Conservation (phyloP, 1,140 invertebrate genomes). For the Papilio polytes region DNA sequence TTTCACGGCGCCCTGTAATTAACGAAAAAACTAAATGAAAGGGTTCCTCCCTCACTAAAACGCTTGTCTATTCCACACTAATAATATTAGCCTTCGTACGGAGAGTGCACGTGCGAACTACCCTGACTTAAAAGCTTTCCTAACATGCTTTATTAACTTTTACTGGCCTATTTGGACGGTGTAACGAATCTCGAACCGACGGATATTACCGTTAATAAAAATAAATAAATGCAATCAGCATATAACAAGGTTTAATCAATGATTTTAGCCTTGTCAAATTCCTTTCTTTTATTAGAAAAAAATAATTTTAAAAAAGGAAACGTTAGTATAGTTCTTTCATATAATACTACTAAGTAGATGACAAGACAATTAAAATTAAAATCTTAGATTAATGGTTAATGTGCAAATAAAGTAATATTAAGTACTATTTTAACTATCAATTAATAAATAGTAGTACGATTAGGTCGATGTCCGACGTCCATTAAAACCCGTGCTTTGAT, state of each 20-base stretch:
- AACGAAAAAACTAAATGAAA: constrained; percentile 26
- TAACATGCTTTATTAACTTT: constrained; percentile 52
- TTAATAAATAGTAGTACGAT: background rate
- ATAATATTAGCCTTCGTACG: constrained; percentile 9
- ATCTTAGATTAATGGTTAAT: background rate
- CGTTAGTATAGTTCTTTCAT: no score
- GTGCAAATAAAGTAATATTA: background rate
- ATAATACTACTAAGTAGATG: no score
- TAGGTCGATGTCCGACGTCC: background rate
- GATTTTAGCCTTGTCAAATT: no score
- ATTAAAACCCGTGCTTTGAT: background rate
- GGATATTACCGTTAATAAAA: background rate
- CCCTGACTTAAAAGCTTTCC: constrained; percentile 46
- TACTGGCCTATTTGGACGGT: constrained; percentile 27
- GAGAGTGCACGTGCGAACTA: constrained; percentile 40
- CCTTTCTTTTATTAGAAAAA: no score
- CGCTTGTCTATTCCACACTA: constrained; percentile 25
- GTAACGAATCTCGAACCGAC: constrained; percentile 1
- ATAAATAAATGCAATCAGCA: background rate
- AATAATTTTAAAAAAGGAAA: no score
- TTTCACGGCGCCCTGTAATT: constrained; percentile 35
- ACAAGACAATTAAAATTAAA: no score
- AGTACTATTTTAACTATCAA: background rate
- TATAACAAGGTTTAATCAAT: no score
- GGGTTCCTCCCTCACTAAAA: constrained; percentile 24